Evolutionary conservation across 2,888 invertebrate genomes (phyloP), one percentile per base, ranked within the genome.

Genomic region (Mimachlamys varia): DNA sequence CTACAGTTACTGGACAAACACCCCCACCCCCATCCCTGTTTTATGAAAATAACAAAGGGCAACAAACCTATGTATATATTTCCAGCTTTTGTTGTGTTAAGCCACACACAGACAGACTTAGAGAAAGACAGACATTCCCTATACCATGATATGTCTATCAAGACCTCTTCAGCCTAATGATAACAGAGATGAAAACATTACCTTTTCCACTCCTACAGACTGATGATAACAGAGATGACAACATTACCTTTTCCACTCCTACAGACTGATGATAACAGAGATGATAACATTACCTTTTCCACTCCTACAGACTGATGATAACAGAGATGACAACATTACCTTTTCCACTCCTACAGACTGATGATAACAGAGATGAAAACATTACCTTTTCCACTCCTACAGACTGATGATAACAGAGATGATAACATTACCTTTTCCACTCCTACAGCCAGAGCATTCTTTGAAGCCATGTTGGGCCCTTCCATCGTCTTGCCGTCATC

Each of bases 401-500:
- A 53, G 53, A 7, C 44, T 44, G 3, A 44, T 44, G 44, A 44
- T 44, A 44, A 44, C 44, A 44, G 44, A 44, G 44, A 44, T 44
- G 44, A 44, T 3, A 44, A 22, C n/a, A 33, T 10, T 96, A 98
- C 98, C 97, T 98, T 96, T 49, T 95, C 97, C 44, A 98, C 97
- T 89, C 99, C 99, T 91, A 98, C 97, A 94, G 97, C 97, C 7
- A 99, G 97, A 0, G 99, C 98, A 95, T 98, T 97, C 50, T 96
- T 95, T 0, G 98, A 98, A 13, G 99, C 97, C 89, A 97, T 97
- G 38, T 98, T 98, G 0, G 99, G 99, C 4, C 98, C 98, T 96
- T 99, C 99, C 49, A 99, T 98, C 2, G 98, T 98, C 95, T 97
- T 97, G 0, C 99, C 99, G 96, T 99, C 98, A 96, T 99, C 99